Evolutionary conservation across 2,113 vertebrate species (phyloP).

Genomic region (Vireo altiloquus): DNA sequence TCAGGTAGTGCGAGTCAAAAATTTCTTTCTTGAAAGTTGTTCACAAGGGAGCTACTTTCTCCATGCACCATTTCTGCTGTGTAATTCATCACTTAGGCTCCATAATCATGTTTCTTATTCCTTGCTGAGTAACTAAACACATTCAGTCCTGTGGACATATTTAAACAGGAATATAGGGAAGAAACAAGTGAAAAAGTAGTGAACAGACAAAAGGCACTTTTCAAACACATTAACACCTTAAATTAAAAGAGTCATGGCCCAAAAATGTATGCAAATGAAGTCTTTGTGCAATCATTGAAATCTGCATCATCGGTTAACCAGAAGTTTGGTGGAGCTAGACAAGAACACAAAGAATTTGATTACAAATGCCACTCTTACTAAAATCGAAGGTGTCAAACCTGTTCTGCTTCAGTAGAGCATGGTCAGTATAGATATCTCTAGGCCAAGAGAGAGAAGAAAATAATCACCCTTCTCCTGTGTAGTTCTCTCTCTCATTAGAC

Average conservation of each 20-base stretch:
- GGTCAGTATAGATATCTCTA: background rate
- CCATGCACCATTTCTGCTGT: slow-evolving; percentile 21
- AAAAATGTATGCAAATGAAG: background rate
- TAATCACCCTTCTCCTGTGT: background rate
- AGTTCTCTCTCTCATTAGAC: background rate
- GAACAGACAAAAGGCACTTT: background rate
- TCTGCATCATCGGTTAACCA: background rate
- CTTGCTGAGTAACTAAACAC: background rate
- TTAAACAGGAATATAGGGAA: background rate
- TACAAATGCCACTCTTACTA: background rate
- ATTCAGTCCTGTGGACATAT: background rate
- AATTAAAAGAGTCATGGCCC: background rate
- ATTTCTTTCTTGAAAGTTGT: slow-evolving; percentile 22
- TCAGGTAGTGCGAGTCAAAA: background rate
- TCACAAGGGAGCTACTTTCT: slow-evolving; percentile 37
- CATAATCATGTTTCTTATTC: slow-evolving; percentile 33
- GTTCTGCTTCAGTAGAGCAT: background rate
- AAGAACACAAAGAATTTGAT: background rate
- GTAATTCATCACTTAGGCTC: slow-evolving; percentile 19
- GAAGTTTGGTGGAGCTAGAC: background rate
- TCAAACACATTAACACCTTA: background rate
- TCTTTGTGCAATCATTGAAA: background rate
- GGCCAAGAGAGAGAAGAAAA: background rate
- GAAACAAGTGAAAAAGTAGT: background rate
- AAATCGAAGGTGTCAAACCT: background rate